A percentile compares a stretch with the other conserved stretches of the same genome.
These are phyloP conservation scores for Clistopyga incitator DNA, from an alignment of 2,888 invertebrate species.

Conservation along the genomic window DNA sequence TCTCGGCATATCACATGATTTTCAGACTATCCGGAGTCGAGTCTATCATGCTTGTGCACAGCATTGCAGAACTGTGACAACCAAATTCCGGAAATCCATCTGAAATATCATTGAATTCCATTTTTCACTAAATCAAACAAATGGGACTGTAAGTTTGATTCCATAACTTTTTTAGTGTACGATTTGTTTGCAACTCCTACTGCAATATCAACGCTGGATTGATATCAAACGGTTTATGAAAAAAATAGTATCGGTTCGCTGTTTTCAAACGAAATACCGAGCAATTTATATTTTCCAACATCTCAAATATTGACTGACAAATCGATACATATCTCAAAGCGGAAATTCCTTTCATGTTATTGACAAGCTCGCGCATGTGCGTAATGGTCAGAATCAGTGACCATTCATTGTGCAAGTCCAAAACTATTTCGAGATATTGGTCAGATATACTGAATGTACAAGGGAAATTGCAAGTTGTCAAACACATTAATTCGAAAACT, in stretches of 20 bases:
- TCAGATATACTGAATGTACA: not conserved
- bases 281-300: no score
- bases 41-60: constrained; percentile 17
- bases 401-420: no score
- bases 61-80: not conserved
- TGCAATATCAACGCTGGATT: no score
- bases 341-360: no score
- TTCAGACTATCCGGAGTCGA: constrained; percentile 7
- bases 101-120: not conserved
- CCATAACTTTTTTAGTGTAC: no score
- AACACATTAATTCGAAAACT: not conserved
- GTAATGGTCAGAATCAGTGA: not conserved
- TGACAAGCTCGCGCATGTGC: no score
- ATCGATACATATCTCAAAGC: no score
- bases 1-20: constrained; percentile 2
- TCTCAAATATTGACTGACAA: no score
- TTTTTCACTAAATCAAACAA: not conserved
- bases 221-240: no score
- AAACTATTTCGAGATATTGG: not conserved
- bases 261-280: no score
- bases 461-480: not conserved
- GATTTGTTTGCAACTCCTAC: no score
- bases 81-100: not conserved
- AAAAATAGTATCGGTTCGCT: no score
- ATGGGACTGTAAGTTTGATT: not conserved